Base-by-base conservation (phyloP, 2,888 invertebrate genomes). In the Meghimatium bilineatum region DNA sequence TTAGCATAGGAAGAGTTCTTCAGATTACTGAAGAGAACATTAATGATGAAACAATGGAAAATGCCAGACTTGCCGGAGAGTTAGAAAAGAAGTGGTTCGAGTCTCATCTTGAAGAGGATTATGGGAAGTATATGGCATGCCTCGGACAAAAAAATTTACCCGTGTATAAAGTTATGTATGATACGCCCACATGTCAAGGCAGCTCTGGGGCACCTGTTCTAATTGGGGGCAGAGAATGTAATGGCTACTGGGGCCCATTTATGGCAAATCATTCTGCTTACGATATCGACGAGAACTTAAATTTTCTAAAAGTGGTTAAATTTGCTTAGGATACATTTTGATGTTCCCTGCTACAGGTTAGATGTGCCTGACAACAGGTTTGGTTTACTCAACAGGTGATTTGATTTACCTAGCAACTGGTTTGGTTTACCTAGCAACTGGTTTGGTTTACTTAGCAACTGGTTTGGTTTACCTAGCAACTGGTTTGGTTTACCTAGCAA, bases 121-220 rank as follows among this genome's bases (percentile, higher is more conserved):
- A 82, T 67, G 29, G 63, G 52, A 82, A 77, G 0, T 82, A 52
- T 34, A 82, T 82, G 82, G 66, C 60, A 1, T 72, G 76, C 34
- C 76, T 82, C 0, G 67, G 76, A 49, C 38, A 67, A 17, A 72
- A 74, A 20, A 38, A 75, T 17, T 34, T 82, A 23, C 82, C 82
- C 6, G 76, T 82, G 29, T 82, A 76, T 36, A 82, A 76, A 56
- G 17, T 82, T 17, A 76, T 76, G 82, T 82, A 82, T 34, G 69
- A 82, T 36, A 82, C 76, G 0, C 67, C 76, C 10, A 76, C 82
- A 12, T 82, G 82, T 20, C 66, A 75, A 52, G 82, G 82, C 26
- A 82, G 82, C 44, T 82, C 82, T 36, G 82, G 82, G 17, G 75
- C 63, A 23, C 76, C 74, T 14, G 82, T 82, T 29, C n/a, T 82